Evolutionary conservation across 2,888 invertebrate species (phyloP).

Genomic region (Troilus luridus): DNA sequence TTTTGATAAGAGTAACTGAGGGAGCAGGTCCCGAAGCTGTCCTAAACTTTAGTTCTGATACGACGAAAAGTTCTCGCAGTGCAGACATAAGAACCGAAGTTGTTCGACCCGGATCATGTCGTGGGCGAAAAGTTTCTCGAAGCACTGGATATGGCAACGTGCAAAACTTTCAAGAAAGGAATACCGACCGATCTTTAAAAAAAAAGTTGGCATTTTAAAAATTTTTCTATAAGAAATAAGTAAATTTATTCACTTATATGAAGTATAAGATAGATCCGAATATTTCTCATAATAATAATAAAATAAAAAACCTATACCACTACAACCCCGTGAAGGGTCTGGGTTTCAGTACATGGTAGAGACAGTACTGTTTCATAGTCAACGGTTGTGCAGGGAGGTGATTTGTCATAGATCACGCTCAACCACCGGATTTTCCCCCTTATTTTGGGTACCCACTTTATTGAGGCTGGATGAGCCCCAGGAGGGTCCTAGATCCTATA

Average conservation of each 20-base stretch:
- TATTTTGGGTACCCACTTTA: too few species aligned
- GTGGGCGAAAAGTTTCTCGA: not conserved
- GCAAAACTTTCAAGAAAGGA: not conserved
- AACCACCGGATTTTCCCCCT: too few species aligned
- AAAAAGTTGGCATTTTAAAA: not conserved
- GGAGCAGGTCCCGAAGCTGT: not conserved
- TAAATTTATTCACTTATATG: not conserved
- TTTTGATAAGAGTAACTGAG: not conserved
- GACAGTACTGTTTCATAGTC: too few species aligned
- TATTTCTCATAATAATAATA: too few species aligned
- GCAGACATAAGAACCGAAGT: not conserved
- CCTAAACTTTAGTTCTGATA: conserved; percentile 5
- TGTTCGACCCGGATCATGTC: not conserved
- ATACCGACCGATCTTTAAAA: not conserved
- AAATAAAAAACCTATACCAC: too few species aligned
- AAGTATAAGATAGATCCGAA: not conserved
- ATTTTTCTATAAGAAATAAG: not conserved
- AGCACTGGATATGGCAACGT: not conserved
- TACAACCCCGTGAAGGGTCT: too few species aligned
- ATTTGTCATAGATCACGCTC: too few species aligned
- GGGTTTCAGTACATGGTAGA: too few species aligned
- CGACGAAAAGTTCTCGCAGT: not conserved
- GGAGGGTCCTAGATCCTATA: too few species aligned
- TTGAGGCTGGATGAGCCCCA: too few species aligned
- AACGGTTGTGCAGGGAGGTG: too few species aligned